A percentile compares a stretch with the other conserved stretches of the same genome.
phyloP scores from a whole-genome alignment of 2,888 invertebrate genomes.

The Leuctra nigra region DNA sequence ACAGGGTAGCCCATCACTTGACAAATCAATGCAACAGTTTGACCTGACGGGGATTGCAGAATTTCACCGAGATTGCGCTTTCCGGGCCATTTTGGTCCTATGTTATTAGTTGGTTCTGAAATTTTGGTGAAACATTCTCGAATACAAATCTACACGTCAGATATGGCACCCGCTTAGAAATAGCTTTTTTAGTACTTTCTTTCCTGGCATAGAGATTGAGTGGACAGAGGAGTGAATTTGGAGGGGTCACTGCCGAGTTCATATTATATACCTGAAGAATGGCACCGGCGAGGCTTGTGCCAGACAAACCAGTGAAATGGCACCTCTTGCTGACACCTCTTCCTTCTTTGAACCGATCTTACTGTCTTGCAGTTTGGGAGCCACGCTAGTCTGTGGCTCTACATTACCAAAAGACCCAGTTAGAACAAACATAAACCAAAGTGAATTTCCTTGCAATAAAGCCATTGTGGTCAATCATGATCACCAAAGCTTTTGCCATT shows the following conservation, averaged over 20 bases:
- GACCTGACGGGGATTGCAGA: conserved; percentile 28
- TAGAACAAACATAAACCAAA: neutral
- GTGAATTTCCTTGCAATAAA: no score
- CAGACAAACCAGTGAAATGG: conserved; percentile 24
- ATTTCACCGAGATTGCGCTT: conserved; percentile 47
- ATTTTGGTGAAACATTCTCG: neutral
- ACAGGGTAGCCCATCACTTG: conserved; percentile 41
- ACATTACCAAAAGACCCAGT: conserved; percentile 16
- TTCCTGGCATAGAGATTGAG: no score
- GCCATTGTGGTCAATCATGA: no score
- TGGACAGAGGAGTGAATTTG: no score
- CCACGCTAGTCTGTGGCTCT: conserved; percentile 40
- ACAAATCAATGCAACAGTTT: conserved; percentile 45
- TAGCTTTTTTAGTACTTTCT: no score
- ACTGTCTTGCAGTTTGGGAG: conserved; percentile 46
- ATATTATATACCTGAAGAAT: conserved; percentile 32
- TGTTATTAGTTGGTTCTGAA: conserved; percentile 62
- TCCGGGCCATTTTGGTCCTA: conserved; percentile 49
- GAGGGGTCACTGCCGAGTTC: no score
- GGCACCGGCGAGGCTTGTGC: conserved; percentile 31
- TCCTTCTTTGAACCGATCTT: conserved; percentile 33
- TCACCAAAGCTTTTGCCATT: no score
- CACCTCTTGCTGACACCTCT: conserved; percentile 11
- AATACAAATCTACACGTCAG: no score
- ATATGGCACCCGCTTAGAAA: no score